Percentiles rank a stretch among this genome's conserved stretches.
phyloP scores from a whole-genome alignment of 2,113 vertebrate genomes.

The Sarotherodon lohbergeri region DNA sequence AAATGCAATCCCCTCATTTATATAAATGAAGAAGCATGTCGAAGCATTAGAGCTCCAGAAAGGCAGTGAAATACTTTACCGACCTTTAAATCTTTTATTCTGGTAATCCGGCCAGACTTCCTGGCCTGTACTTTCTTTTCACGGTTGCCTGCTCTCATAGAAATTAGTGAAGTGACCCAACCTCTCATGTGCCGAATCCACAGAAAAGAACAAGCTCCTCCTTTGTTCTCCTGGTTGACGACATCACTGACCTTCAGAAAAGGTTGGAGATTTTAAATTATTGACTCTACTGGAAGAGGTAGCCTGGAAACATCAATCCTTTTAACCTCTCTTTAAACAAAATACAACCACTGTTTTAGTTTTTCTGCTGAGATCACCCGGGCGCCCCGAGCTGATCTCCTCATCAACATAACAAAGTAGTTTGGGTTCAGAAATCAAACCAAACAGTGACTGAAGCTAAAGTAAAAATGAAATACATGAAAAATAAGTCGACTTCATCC shows the following conservation, averaged over 20 bases:
- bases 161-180: not conserved
- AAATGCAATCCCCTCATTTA: not conserved
- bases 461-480: not conserved
- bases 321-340: not conserved
- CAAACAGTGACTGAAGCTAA: not conserved
- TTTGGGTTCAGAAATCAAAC: not conserved
- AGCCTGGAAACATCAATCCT: not conserved
- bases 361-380: not conserved
- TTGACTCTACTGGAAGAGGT: not conserved
- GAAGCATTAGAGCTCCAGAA: not conserved
- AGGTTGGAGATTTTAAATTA: not conserved
- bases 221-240: not conserved
- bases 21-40: accelerated
- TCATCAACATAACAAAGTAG: not conserved
- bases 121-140: not conserved
- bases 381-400: not conserved
- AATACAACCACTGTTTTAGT: not conserved
- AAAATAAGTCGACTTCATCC: not conserved
- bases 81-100: not conserved
- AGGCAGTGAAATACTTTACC: not conserved
- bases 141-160: not conserved
- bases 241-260: not conserved
- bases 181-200: not conserved
- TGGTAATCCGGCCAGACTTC: not conserved
- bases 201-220: not conserved